phyloP scores from a whole-genome alignment of 2,113 vertebrate species.

The Ornithorhynchus anatinus region DNA sequence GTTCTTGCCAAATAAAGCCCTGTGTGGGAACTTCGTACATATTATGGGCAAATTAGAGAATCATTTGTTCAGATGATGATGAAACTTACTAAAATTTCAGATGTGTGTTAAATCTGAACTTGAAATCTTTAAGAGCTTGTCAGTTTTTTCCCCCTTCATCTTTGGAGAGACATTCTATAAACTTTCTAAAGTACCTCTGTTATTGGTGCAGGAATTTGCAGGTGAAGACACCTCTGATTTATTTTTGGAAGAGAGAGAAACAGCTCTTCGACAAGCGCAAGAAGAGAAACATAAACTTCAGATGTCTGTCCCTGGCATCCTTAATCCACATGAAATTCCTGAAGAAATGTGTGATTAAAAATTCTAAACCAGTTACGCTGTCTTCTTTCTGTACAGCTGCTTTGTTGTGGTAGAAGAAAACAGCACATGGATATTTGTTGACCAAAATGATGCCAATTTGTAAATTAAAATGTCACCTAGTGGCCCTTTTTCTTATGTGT shows the following conservation, averaged over 20 bases:
- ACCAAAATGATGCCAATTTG: conserved; percentile 97
- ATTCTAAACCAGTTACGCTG: conserved; percentile 68
- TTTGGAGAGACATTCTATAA: too few species aligned
- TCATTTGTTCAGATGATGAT: too few species aligned
- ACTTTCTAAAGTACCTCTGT: not conserved
- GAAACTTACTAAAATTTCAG: too few species aligned
- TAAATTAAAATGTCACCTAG: conserved; percentile 94
- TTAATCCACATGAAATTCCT: conserved; percentile 97
- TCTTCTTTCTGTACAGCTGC: conserved; percentile 71
- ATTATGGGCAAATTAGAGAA: too few species aligned
- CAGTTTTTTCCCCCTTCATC: not conserved
- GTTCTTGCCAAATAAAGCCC: too few species aligned
- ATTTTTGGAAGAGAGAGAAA: conserved; percentile 94
- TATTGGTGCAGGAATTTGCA: conserved; percentile 85
- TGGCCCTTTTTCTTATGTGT: conserved; percentile 95
- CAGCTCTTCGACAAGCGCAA: conserved; percentile 91
- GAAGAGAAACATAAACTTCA: conserved; percentile 98
- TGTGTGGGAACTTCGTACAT: too few species aligned
- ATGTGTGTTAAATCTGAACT: too few species aligned
- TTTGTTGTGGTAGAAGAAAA: conserved; percentile 75
- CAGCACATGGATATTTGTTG: conserved; percentile 89
- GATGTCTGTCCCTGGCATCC: conserved; percentile 96
- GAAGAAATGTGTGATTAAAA: conserved; percentile 97
- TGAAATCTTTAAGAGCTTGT: not conserved
- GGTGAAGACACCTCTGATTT: conserved; percentile 95